These are phyloP conservation scores for Hapalemur alaotrensis DNA, from an alignment of 2,797 vertebrate genomes.

Conservation along the genomic window DNA sequence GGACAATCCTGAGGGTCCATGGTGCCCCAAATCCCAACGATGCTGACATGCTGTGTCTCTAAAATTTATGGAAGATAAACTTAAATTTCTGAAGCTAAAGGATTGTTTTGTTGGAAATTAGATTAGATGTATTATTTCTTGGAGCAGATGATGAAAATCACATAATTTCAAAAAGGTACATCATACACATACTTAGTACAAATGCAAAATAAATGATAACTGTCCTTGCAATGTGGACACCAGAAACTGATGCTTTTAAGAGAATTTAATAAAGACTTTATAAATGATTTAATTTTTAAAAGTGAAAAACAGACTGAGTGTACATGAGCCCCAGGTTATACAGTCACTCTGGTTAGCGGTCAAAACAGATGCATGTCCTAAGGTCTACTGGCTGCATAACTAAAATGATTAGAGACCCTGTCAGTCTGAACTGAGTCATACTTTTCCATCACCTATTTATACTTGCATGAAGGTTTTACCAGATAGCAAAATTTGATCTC, in stretches of 20 bases:
- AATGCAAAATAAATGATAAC: not conserved
- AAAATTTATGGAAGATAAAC: too few relatives aligned
- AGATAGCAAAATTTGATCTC: too few relatives aligned
- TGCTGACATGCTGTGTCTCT: rapidly evolving
- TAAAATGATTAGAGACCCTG: rapidly evolving
- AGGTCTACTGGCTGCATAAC: not conserved
- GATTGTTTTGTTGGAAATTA: not conserved
- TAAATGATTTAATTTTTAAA: not conserved
- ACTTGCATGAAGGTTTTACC: not conserved
- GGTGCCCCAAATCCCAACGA: not conserved
- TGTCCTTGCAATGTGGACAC: not conserved
- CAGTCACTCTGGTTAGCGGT: not conserved
- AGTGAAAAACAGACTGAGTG: not conserved
- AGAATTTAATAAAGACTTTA: not conserved
- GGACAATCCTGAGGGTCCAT: not conserved
- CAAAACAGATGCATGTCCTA: too few relatives aligned
- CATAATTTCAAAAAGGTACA: not conserved
- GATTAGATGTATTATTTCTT: not conserved
- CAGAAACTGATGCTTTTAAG: not conserved
- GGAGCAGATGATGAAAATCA: not conserved
- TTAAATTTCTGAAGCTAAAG: not conserved
- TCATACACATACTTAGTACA: rapidly evolving
- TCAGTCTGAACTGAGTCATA: rapidly evolving
- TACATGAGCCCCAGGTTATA: rapidly evolving
- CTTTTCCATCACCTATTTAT: rapidly evolving